phyloP scores from a whole-genome alignment of 2,888 invertebrate genomes.

The Serripes groenlandicus region DNA sequence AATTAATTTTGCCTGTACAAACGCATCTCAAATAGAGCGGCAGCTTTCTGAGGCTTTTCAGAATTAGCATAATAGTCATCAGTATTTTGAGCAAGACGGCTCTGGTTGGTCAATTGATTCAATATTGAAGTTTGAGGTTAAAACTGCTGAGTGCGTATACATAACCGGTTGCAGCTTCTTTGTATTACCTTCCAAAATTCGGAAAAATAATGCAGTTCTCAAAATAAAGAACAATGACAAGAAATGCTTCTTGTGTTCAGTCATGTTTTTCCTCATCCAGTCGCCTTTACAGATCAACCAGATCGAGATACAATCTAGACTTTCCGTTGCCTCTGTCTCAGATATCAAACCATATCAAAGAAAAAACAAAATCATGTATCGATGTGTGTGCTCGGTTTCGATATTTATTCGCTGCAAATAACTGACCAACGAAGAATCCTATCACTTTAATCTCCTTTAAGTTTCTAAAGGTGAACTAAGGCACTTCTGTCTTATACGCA shows the following conservation, averaged over 20 bases:
- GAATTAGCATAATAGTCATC: no score
- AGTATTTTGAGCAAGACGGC: conserved; percentile 56
- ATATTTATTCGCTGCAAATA: no score
- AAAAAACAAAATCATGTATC: conserved; percentile 37
- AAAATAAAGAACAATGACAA: conserved; percentile 57
- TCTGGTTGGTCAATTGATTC: no score
- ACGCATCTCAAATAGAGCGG: no score
- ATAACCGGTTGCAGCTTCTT: conserved; percentile 50
- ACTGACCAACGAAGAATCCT: no score
- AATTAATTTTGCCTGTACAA: no score
- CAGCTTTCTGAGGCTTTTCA: no score
- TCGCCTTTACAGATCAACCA: conserved; percentile 9
- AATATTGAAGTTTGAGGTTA: conserved; percentile 49
- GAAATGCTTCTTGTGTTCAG: conserved; percentile 47
- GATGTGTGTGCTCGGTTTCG: conserved; percentile 36
- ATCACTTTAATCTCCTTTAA: conserved; percentile 14
- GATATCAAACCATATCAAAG: no score
- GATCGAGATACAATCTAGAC: conserved; percentile 11
- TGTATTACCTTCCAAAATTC: no score
- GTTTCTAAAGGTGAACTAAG: conserved; percentile 38
- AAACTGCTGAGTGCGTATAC: conserved; percentile 40
- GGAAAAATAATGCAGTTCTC: conserved; percentile 39
- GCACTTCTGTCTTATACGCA: conserved; percentile 44
- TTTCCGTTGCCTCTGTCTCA: conserved; percentile 25
- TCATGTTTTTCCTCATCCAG: conserved; percentile 38